These are phyloP conservation scores for Myotis brandtii DNA, from an alignment of 2,113 vertebrate species.

Conservation along the genomic window DNA sequence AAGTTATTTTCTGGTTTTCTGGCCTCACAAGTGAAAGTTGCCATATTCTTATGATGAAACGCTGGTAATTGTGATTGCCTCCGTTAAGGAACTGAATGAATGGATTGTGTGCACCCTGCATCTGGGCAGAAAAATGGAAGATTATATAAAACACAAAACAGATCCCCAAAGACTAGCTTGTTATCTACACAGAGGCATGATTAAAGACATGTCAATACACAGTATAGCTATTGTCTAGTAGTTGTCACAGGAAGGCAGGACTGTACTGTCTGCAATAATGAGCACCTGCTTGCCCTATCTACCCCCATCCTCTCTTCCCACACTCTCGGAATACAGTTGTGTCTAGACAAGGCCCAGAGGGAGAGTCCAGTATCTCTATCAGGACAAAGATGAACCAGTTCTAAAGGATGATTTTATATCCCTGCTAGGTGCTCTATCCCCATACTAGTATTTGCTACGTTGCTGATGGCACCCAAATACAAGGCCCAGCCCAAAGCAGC, in stretches of 20 bases:
- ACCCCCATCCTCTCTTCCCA: not conserved
- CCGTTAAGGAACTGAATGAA: not conserved
- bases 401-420: not conserved
- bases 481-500: not conserved
- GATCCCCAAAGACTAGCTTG: not conserved
- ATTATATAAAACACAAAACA: not conserved
- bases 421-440: not conserved
- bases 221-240: not conserved
- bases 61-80: not conserved
- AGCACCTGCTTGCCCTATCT: not conserved
- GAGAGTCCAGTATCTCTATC: not conserved
- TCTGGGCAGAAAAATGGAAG: slow-evolving; percentile 10
- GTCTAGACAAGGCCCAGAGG: not conserved
- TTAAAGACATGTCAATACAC: not conserved
- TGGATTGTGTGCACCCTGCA: not conserved
- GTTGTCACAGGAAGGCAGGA: not conserved
- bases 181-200: not conserved
- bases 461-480: not conserved
- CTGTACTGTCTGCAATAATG: not conserved
- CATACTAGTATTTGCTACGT: not conserved
- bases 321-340: not conserved
- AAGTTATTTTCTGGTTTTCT: slow-evolving; percentile 4
- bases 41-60: not conserved
- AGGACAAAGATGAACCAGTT: not conserved
- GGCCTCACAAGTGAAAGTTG: not conserved